A percentile compares a stretch with the other conserved stretches of the same genome.
phyloP scores from a whole-genome alignment of 2,888 invertebrate genomes.

The Pocota personata region DNA sequence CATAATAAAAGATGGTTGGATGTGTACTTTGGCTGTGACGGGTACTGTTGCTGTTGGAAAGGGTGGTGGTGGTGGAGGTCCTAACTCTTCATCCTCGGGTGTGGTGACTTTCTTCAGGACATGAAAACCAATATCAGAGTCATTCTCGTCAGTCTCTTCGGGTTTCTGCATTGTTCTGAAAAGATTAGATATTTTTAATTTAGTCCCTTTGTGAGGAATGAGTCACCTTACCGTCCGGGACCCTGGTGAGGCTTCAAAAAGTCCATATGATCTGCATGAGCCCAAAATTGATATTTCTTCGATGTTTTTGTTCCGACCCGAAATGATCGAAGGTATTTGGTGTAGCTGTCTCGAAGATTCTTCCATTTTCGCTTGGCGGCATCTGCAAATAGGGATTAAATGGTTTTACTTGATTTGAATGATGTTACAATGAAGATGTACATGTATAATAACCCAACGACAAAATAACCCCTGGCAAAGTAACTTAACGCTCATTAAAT shows the following conservation, averaged over 20 bases:
- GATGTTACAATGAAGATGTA: background rate
- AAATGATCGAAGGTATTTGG: slow-evolving; percentile 82
- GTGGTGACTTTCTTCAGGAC: slow-evolving; percentile 79
- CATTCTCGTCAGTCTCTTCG: slow-evolving; percentile 78
- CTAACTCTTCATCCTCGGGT: slow-evolving; percentile 78
- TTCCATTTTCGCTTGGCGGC: slow-evolving; percentile 83
- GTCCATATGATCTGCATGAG: slow-evolving; percentile 82
- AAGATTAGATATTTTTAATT: background rate
- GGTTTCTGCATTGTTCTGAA: slow-evolving; percentile 74
- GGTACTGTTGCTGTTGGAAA: slow-evolving; percentile 30
- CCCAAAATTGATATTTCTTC: slow-evolving; percentile 82
- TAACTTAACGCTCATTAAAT: no score
- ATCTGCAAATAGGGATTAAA: slow-evolving; percentile 75
- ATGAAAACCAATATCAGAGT: slow-evolving; percentile 81
- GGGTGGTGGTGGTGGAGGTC: slow-evolving; percentile 60
- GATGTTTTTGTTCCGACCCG: slow-evolving; percentile 82
- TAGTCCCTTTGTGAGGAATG: no score
- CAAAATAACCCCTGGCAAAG: no score
- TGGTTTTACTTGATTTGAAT: background rate
- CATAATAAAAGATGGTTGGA: slow-evolving; percentile 65
- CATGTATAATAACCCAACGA: no score
- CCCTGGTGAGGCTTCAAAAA: slow-evolving; percentile 82
- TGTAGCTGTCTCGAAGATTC: slow-evolving; percentile 82
- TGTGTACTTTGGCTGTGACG: slow-evolving; percentile 43
- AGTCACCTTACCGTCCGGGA: slow-evolving; percentile 81